phyloP scores from a whole-genome alignment of 2,113 vertebrate genomes.

The Centropristis striata region DNA sequence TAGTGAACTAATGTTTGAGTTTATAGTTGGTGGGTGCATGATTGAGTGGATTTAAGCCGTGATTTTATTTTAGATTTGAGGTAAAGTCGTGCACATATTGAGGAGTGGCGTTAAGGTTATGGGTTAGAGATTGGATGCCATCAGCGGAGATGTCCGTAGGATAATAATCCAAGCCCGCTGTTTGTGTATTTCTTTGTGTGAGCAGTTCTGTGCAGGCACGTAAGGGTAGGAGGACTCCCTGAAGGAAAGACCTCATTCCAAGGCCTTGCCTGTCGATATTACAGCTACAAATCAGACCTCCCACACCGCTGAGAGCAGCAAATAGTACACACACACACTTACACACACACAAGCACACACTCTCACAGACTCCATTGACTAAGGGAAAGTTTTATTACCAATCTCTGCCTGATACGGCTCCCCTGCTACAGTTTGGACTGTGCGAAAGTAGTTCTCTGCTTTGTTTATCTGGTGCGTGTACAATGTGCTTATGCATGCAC shows the following conservation, averaged over 20 bases:
- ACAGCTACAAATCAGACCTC: slow-evolving; percentile 82
- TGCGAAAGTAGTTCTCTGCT: slow-evolving; percentile 7
- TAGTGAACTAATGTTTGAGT: too few species aligned
- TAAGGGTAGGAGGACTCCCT: slow-evolving; percentile 66
- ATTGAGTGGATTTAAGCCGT: too few species aligned
- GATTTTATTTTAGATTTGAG: too few species aligned
- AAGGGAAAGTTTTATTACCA: slow-evolving; percentile 73
- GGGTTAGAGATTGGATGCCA: background rate
- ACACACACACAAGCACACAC: slow-evolving; percentile 27
- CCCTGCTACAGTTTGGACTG: slow-evolving; percentile 55
- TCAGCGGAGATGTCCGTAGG: background rate
- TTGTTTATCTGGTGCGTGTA: slow-evolving; percentile 38
- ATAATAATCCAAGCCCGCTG: too few species aligned
- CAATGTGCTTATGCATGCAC: slow-evolving; percentile 34
- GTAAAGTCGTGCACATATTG: background rate
- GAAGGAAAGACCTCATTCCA: slow-evolving; percentile 78
- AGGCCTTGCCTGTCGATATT: slow-evolving; percentile 77
- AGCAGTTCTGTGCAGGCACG: slow-evolving; percentile 37
- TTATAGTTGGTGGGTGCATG: too few species aligned
- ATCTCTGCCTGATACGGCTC: slow-evolving; percentile 56
- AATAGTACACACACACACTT: slow-evolving; percentile 43
- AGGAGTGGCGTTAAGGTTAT: background rate
- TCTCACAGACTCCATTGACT: slow-evolving; percentile 55
- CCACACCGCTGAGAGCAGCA: slow-evolving; percentile 70
- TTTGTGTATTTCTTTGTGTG: slow-evolving; percentile 44